Conservation (phyloP, 2,113 vertebrate species). For the Thymallus thymallus region DNA sequence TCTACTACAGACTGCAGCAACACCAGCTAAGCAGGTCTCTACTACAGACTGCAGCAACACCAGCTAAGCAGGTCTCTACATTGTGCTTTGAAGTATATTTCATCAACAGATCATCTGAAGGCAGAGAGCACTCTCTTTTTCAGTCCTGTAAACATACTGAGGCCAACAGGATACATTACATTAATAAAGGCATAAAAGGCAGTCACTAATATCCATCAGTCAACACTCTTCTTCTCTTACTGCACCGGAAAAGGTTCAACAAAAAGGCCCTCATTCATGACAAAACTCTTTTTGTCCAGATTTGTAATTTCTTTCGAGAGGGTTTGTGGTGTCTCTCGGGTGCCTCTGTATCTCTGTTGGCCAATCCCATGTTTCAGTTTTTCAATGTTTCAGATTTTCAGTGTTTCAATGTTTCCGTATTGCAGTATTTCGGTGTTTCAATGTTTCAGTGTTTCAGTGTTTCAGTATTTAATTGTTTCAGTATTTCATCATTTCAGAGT, state of each 20-base stretch:
- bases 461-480: not conserved
- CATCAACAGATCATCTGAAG: slow-evolving; percentile 49
- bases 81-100: slow-evolving; percentile 56
- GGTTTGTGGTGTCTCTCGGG: not conserved
- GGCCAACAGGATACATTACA: not conserved
- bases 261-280: not conserved
- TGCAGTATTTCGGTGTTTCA: too few relatives aligned
- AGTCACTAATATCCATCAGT: not conserved
- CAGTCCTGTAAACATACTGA: slow-evolving; percentile 19
- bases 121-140: slow-evolving; percentile 19
- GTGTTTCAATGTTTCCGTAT: too few relatives aligned
- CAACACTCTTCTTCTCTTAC: not conserved
- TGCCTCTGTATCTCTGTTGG: not conserved
- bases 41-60: too few relatives aligned
- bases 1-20: too few relatives aligned
- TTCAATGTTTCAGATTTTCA: not conserved
- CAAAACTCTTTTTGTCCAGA: not conserved
- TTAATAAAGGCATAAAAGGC: not conserved
- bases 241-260: not conserved
- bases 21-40: too few relatives aligned
- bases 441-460: too few relatives aligned
- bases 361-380: not conserved
- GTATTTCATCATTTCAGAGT: not conserved
- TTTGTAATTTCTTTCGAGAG: not conserved
- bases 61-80: too few relatives aligned